Percentiles rank a stretch among this genome's conserved stretches.
Evolutionary conservation across 1,140 invertebrate species (phyloP).

Genomic region (Drosophila elegans): DNA sequence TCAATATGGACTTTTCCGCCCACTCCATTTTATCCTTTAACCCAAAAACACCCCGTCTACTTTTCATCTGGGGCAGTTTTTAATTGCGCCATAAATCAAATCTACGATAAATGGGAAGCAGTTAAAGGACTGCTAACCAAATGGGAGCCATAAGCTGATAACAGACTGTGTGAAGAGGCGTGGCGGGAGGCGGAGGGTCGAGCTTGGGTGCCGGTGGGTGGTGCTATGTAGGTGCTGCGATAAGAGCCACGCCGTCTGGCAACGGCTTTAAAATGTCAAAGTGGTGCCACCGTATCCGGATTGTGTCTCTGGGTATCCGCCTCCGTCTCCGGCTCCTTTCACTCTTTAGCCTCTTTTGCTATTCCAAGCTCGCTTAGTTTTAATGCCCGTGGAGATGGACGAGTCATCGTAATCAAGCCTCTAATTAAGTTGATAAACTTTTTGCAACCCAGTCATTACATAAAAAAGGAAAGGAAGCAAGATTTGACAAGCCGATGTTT

Average conservation of each 20-base stretch:
- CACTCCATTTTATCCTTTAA: background rate
- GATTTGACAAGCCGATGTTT: too few relatives aligned
- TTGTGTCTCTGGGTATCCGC: constrained; percentile 16
- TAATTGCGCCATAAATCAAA: constrained; percentile 82
- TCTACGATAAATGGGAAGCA: constrained; percentile 79
- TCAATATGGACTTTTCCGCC: constrained; percentile 2
- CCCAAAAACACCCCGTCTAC: background rate
- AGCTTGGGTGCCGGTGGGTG: background rate
- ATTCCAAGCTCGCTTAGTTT: constrained; percentile 59
- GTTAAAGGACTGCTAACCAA: constrained; percentile 83
- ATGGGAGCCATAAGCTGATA: constrained; percentile 82
- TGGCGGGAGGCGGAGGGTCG: background rate
- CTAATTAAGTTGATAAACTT: constrained; percentile 82
- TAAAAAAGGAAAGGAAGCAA: too few relatives aligned
- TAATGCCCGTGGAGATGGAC: constrained; percentile 59
- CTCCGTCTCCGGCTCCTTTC: constrained; percentile 1
- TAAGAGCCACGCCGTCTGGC: constrained; percentile 51
- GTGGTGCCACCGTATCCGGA: constrained; percentile 48
- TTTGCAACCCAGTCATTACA: constrained; percentile 26
- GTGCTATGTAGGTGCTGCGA: constrained; percentile 53
- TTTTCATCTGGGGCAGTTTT: constrained; percentile 63
- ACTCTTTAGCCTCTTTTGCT: constrained; percentile 27
- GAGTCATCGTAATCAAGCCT: constrained; percentile 77
- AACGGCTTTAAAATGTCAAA: constrained; percentile 73
- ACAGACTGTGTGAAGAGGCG: constrained; percentile 41